A percentile compares a stretch with the other conserved stretches of the same genome.
Conservation (phyloP, 2,888 invertebrate species). For the Allolobophora icterica region DNA sequence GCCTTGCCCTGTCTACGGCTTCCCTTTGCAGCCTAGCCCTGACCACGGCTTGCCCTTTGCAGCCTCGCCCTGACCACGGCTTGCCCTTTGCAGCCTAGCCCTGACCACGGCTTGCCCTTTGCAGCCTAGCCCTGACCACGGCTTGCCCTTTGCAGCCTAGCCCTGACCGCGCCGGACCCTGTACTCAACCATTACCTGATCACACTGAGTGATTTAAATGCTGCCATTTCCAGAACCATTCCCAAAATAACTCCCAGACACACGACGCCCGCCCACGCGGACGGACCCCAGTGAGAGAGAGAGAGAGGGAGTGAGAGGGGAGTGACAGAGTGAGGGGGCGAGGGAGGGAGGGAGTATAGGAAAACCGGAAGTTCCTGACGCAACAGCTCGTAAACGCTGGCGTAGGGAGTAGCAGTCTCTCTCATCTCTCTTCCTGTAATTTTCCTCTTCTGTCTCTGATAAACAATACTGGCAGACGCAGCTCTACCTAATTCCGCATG, state of each 20-base stretch:
- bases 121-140: not conserved
- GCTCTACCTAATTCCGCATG: not conserved
- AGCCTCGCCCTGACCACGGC: too few relatives aligned
- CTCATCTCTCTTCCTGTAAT: not conserved
- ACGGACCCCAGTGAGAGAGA: too few relatives aligned
- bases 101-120: not conserved
- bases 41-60: too few relatives aligned
- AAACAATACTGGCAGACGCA: not conserved
- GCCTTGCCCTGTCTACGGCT: too few relatives aligned
- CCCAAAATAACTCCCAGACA: not conserved
- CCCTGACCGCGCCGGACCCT: not conserved
- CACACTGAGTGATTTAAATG: not conserved
- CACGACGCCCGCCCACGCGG: not conserved
- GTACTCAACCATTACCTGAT: not conserved
- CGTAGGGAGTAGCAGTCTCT: not conserved
- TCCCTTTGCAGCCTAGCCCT: too few relatives aligned
- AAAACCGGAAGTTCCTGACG: not conserved
- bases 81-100: too few relatives aligned
- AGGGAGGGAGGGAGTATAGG: not conserved
- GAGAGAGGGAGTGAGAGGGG: not conserved
- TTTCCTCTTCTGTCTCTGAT: not conserved
- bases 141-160: not conserved
- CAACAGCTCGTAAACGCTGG: not conserved
- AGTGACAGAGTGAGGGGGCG: too few relatives aligned
- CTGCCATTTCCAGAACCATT: not conserved